Conservation (phyloP, 1,140 invertebrate genomes). For the Euschistus heros region DNA sequence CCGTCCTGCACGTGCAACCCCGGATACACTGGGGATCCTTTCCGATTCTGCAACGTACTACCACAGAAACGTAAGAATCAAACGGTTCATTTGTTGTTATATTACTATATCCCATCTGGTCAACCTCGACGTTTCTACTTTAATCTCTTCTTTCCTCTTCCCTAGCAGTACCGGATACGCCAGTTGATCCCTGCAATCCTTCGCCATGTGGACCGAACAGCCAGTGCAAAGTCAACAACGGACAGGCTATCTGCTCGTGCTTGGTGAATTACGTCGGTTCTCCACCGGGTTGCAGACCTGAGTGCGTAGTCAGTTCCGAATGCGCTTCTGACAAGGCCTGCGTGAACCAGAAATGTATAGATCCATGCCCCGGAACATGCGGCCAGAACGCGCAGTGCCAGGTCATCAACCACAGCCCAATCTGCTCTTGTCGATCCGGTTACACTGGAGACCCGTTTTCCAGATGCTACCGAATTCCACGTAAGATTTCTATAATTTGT, state of each 20-base stretch:
- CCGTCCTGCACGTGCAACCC: constrained; percentile 55
- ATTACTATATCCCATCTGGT: no score
- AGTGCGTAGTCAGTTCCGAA: constrained; percentile 46
- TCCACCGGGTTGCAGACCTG: constrained; percentile 43
- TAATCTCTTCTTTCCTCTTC: no score
- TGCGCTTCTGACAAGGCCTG: constrained; percentile 45
- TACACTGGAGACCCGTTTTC: constrained; percentile 57
- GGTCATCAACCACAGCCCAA: constrained; percentile 46
- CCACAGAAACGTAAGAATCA: not conserved
- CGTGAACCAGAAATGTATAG: constrained; percentile 44
- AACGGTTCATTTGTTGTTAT: no score
- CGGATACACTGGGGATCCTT: constrained; percentile 61
- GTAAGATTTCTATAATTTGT: constrained; percentile 13
- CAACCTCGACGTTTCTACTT: no score
- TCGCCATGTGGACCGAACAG: constrained; percentile 64
- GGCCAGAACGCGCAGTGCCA: constrained; percentile 47
- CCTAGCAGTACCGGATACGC: constrained; percentile 22
- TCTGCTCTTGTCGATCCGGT: constrained; percentile 42
- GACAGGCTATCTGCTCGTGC: constrained; percentile 45
- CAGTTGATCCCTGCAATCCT: constrained; percentile 46
- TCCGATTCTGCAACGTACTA: constrained; percentile 33
- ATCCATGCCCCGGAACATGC: constrained; percentile 50
- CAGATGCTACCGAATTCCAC: constrained; percentile 30
- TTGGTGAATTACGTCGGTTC: constrained; percentile 42
- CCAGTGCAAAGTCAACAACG: constrained; percentile 42